These are phyloP conservation scores for Dendrocincla fuliginosa DNA, from an alignment of 2,797 vertebrate species.

Conservation along the genomic window DNA sequence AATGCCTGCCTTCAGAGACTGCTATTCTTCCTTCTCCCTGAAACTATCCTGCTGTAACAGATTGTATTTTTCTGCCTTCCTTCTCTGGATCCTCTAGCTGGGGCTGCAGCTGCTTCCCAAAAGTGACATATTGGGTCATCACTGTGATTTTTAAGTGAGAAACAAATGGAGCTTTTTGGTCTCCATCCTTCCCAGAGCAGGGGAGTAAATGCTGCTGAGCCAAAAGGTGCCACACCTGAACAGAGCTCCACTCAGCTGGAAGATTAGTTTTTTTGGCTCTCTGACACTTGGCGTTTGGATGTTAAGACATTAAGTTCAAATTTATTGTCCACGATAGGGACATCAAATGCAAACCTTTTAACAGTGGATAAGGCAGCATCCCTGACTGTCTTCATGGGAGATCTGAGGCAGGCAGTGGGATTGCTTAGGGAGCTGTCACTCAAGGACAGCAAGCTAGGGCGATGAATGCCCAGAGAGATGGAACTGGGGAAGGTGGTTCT, in stretches of 20 bases:
- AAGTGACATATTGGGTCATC: constrained; percentile 19
- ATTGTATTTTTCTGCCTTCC: background rate
- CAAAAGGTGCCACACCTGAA: background rate
- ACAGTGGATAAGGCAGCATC: background rate
- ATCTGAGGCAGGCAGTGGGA: background rate
- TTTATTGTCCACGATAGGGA: background rate
- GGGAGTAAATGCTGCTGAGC: background rate
- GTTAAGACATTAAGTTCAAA: background rate
- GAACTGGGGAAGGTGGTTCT: background rate
- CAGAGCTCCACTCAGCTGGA: background rate
- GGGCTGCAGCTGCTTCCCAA: constrained; percentile 41
- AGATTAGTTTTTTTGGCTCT: background rate
- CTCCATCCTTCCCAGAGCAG: background rate
- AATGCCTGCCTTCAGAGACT: background rate
- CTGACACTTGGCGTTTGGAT: background rate
- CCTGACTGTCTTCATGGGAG: background rate
- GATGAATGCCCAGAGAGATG: background rate
- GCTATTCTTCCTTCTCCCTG: background rate
- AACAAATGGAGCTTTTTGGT: constrained; percentile 25
- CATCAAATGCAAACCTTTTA: background rate
- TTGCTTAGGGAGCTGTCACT: background rate
- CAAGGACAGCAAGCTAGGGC: background rate
- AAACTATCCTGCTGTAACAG: background rate
- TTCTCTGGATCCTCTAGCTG: constrained; percentile 7
- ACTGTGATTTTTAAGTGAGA: constrained; percentile 15